phyloP scores from a whole-genome alignment of 2,888 invertebrate genomes.

The Molanna angustata region DNA sequence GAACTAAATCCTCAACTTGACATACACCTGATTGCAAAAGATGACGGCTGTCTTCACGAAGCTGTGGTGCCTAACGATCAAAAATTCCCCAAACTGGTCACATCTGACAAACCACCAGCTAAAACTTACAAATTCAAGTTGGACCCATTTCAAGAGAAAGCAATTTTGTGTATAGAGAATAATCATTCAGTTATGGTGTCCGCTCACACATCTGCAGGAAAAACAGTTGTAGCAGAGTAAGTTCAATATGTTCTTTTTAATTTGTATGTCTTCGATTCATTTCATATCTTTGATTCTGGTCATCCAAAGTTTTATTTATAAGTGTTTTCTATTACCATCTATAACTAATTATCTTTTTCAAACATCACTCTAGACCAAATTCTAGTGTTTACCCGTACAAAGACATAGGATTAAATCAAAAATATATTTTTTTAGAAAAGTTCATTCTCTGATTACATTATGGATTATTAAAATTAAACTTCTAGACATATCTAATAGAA shows the following conservation, averaged over 20 bases:
- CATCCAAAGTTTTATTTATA: too few species aligned
- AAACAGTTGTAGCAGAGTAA: constrained; percentile 98
- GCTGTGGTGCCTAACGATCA: constrained; percentile 89
- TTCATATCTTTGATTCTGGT: too few species aligned
- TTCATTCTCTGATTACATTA: too few species aligned
- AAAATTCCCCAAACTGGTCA: constrained; percentile 65
- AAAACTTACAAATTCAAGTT: constrained; percentile 92
- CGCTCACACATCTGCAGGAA: constrained; percentile 98
- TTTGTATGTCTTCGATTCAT: too few species aligned
- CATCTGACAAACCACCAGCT: constrained; percentile 67
- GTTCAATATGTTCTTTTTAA: constrained; percentile 40
- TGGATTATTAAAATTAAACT: too few species aligned
- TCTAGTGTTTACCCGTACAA: too few species aligned
- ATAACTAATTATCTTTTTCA: too few species aligned
- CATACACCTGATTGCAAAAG: constrained; percentile 84
- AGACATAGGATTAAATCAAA: too few species aligned
- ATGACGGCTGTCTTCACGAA: constrained; percentile 94
- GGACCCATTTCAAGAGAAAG: constrained; percentile 98
- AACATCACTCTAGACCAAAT: too few species aligned
- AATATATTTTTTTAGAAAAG: too few species aligned
- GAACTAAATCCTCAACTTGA: constrained; percentile 77
- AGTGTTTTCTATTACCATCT: too few species aligned
- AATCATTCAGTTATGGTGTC: constrained; percentile 97
- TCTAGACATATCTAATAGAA: too few species aligned
- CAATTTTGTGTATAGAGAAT: constrained; percentile 95